Evolutionary conservation across 2,888 invertebrate species (phyloP), one percentile per base, ranked within the genome.

Genomic region (Tenthredo notha): DNA sequence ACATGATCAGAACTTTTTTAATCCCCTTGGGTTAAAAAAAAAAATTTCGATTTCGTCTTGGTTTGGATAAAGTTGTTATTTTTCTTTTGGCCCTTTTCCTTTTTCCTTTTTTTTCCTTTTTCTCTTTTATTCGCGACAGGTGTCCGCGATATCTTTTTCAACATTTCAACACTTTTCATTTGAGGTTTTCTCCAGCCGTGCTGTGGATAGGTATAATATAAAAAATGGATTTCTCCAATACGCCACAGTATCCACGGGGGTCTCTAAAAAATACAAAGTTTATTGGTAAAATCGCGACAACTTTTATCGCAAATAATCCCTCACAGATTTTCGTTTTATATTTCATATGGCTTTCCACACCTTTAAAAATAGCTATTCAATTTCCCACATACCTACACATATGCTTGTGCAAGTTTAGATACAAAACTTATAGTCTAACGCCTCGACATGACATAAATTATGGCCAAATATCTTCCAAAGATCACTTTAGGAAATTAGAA

Each of bases 401-500:
- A 37, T 33, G 33, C 33, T 4, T 40, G 10, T 40, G 9, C 21
- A 21, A 10, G 10, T 9, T 61, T 10, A 0, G 21, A 25, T 61
- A 61, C 3, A 61, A 33, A 67, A 33, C 67, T 12, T 67, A 18
- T 33, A 18, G 67, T 33, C 7, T 25, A 29, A 1, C 4, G 67
- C 29, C 33, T 18, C 67, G 61, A 61, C 54, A 10, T 9, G 9
- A 58, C 21, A 58, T 25, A 67, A 29, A 29, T n/a, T 6, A n/a
- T 9, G 9, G 12, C 21, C 6, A 33, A 67, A 67, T 67, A 67
- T 67, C 29, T 40, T 21, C 40, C 5, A 43, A 25, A 40, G 18
- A n/a, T n/a, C 72, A 74, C 37, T 74, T 74, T 25, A n/a, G 43
- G 72, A 74, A 74, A 74, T 74, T 74, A 74, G 72, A 74, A 74